Conservation (phyloP, 2,888 invertebrate species). For the Panorpa germanica region DNA sequence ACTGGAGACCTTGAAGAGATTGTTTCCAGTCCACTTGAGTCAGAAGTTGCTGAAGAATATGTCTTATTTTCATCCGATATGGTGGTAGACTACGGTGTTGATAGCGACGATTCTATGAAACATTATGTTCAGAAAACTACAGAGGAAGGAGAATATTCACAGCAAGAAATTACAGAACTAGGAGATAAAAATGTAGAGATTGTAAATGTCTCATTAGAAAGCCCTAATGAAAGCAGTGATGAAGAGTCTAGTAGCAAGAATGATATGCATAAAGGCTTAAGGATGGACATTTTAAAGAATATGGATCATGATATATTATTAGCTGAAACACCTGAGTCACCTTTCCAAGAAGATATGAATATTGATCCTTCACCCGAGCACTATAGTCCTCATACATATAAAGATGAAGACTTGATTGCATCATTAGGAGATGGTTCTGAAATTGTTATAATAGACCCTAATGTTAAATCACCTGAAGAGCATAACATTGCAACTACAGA, state of each 20-base stretch:
- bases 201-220: slow-evolving; percentile 20
- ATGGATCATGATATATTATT: slow-evolving; percentile 11
- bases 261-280: slow-evolving; percentile 15
- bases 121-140: slow-evolving; percentile 13
- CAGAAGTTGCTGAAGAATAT: slow-evolving; percentile 38
- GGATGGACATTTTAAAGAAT: slow-evolving; percentile 11
- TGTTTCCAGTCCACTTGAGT: slow-evolving; percentile 38
- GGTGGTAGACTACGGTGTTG: slow-evolving; percentile 34
- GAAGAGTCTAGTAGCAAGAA: slow-evolving; percentile 16
- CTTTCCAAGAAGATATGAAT: slow-evolving; percentile 29
- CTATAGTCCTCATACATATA: slow-evolving; percentile 23
- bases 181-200: slow-evolving; percentile 17
- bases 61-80: slow-evolving; percentile 40
- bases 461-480: slow-evolving; percentile 38
- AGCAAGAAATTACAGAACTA: no score
- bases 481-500: slow-evolving; percentile 38
- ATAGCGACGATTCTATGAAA: slow-evolving; percentile 30
- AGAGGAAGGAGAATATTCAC: background rate
- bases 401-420: slow-evolving; percentile 26
- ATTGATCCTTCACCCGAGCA: slow-evolving; percentile 21
- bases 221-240: slow-evolving; percentile 24
- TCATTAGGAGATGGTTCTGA: slow-evolving; percentile 41
- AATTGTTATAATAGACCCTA: slow-evolving; percentile 39
- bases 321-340: slow-evolving; percentile 30
- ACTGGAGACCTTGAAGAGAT: slow-evolving; percentile 33